Conservation (phyloP, 2,797 vertebrate species). For the Luscinia megarhynchos region DNA sequence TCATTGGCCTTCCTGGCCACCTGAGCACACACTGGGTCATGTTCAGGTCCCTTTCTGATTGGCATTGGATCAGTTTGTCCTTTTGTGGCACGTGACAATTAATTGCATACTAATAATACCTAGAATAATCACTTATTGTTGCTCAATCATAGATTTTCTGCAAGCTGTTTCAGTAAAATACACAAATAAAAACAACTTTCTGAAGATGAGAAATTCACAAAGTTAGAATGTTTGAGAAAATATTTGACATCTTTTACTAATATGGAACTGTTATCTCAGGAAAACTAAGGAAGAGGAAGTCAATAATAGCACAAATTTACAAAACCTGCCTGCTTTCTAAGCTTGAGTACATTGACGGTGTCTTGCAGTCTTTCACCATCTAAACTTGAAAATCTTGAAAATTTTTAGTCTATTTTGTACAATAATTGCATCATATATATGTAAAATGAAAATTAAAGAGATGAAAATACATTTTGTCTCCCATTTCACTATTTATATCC, state of each 20-base stretch:
- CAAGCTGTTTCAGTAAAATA: background rate
- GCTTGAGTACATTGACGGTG: background rate
- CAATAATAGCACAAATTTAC: background rate
- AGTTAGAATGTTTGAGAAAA: background rate
- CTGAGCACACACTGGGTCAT: background rate
- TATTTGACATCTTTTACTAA: background rate
- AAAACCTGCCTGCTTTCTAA: background rate
- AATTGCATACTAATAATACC: background rate
- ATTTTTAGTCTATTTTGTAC: background rate
- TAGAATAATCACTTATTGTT: background rate
- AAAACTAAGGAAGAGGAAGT: background rate
- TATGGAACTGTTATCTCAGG: background rate
- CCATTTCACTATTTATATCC: background rate
- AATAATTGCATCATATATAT: background rate
- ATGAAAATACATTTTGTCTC: background rate
- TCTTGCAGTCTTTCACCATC: background rate
- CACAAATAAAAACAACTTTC: background rate
- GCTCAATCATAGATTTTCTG: background rate
- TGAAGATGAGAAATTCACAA: background rate
- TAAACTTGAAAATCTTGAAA: background rate
- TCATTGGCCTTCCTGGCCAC: accelerated
- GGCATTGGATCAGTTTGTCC: background rate
- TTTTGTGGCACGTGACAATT: background rate
- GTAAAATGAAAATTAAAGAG: background rate
- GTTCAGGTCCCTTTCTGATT: background rate